Conservation (phyloP, 2,888 invertebrate genomes). For the Xanthorhoe spadicearia region DNA sequence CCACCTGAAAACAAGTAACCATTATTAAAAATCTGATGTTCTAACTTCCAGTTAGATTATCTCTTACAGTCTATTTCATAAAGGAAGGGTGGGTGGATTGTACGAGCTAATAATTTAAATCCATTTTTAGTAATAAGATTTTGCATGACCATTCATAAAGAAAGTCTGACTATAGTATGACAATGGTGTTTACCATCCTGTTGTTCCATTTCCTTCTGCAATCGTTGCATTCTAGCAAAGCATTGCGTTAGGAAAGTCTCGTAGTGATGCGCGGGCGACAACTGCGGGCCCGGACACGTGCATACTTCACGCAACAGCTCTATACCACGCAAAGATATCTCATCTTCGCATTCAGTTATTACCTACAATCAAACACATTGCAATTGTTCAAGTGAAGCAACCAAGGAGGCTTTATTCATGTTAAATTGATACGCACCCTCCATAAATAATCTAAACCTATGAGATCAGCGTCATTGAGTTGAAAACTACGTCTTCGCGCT, state of each 20-base stretch:
- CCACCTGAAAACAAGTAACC: slow-evolving; percentile 61
- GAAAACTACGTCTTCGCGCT: slow-evolving; percentile 92
- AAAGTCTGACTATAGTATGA: too few relatives aligned
- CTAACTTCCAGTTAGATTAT: neutral
- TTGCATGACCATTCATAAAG: too few relatives aligned
- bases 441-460: slow-evolving; percentile 98
- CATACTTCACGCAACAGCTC: slow-evolving; percentile 96
- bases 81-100: too few relatives aligned
- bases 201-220: slow-evolving; percentile 92
- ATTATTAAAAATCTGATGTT: neutral
- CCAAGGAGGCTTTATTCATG: neutral
- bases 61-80: too few relatives aligned
- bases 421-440: slow-evolving; percentile 86
- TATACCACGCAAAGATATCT: slow-evolving; percentile 96
- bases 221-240: slow-evolving; percentile 93
- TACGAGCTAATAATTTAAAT: too few relatives aligned
- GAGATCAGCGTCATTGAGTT: slow-evolving; percentile 97
- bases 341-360: slow-evolving; percentile 95
- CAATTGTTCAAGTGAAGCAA: neutral
- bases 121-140: too few relatives aligned
- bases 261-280: slow-evolving; percentile 94
- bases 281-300: slow-evolving; percentile 95
- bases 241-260: slow-evolving; percentile 96
- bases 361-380: slow-evolving; percentile 78
- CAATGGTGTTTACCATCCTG: slow-evolving; percentile 54